Conservation (phyloP, 1,140 invertebrate genomes). For the Aphis craccivora region DNA sequence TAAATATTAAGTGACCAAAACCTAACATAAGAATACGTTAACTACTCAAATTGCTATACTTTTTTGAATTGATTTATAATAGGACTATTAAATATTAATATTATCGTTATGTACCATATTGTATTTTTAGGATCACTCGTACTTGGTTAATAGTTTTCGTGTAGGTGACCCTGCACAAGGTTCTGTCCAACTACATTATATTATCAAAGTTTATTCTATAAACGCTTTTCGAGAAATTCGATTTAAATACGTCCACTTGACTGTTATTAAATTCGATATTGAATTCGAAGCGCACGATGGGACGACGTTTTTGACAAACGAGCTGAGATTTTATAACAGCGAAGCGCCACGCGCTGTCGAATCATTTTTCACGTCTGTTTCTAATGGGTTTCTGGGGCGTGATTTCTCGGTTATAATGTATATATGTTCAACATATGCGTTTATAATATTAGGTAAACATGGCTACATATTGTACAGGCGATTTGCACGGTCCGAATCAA, state of each 20-base stretch:
- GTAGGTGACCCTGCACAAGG: not conserved
- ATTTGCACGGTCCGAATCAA: not conserved
- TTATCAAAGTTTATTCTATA: not conserved
- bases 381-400: not conserved
- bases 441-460: not conserved
- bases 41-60: not conserved
- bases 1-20: not conserved
- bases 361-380: not conserved
- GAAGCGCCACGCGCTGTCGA: not conserved
- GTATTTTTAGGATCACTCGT: not conserved
- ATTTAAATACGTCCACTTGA: not conserved
- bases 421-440: not conserved
- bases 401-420: not conserved
- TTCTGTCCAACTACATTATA: not conserved
- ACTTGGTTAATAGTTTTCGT: not conserved
- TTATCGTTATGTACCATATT: too few species aligned
- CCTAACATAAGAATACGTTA: not conserved
- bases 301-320: not conserved
- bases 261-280: conserved; percentile 5
- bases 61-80: too few species aligned
- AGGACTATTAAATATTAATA: too few species aligned
- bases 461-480: not conserved
- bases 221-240: not conserved
- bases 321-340: not conserved
- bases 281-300: not conserved